Evolutionary conservation across 2,113 vertebrate genomes (phyloP), one percentile per base, ranked within the genome.

Genomic region (Chitala chitala): DNA sequence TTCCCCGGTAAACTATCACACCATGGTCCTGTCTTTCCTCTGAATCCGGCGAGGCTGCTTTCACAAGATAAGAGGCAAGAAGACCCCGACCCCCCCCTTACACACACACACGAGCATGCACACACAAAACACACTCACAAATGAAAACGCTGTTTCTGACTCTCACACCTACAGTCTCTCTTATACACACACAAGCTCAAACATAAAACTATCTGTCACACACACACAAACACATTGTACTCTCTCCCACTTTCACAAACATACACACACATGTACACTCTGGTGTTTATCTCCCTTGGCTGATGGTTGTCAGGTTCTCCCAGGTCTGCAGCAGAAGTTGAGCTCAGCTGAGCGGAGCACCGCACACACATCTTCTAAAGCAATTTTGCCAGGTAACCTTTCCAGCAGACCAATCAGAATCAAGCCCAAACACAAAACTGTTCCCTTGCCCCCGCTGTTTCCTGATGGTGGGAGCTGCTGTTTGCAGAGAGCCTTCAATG

Each of bases 351-450:
- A 71, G 56, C 26, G 4, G 24, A 73, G n/a, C n/a, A n/a, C n/a
- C n/a, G n/a, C n/a, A n/a, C n/a, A n/a, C n/a, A 77, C 58, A 75
- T 78, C 50, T 26, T 26, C 65, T 77, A 70, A 77, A 79, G 71
- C 71, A n/a, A 75, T 79, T 79, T 77, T 61, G 58, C 56, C 63
- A 76, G 78, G 75, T 82, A 76, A 80, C 75, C 72, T 74, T 73
- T 82, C 63, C 44, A 71, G 58, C 74, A 76, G 72, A 76, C 78
- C 77, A 71, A 78, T 78, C 71, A 75, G 76, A 75, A 77, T 76
- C 72, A 75, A 80, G 69, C 38, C 42, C 56, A 24, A 48, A 72
- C 38, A 48, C 42, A 56, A 75, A 76, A 64, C n/a, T 20, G 5
- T 61, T 74, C 69, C 75, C 76, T 65, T 58, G 76, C 63, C 72